Percentiles rank a stretch among this genome's conserved stretches.
phyloP scores from a whole-genome alignment of 1,140 invertebrate species.

The Drosophila obscura region DNA sequence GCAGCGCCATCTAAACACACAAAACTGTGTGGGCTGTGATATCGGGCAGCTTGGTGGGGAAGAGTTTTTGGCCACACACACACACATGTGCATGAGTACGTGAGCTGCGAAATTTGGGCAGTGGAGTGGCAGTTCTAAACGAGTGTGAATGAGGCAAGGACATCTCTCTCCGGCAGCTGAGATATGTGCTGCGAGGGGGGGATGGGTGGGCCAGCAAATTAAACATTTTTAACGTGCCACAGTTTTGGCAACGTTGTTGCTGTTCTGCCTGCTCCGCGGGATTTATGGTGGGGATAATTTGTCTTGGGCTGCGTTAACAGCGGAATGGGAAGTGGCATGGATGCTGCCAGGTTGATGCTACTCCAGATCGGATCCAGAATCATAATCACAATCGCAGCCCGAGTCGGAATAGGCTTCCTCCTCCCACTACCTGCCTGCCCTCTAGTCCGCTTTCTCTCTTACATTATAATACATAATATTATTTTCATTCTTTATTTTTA shows the following conservation, averaged over 20 bases:
- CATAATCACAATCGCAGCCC: neutral
- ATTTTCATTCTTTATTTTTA: conserved; percentile 80
- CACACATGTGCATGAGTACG: conserved; percentile 26
- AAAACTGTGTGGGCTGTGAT: neutral
- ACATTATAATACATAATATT: conserved; percentile 77
- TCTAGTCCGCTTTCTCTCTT: conserved; percentile 17
- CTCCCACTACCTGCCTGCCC: neutral
- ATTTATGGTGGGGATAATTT: conserved; percentile 30
- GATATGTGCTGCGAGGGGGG: neutral
- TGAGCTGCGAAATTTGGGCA: conserved; percentile 53
- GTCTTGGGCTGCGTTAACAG: conserved; percentile 2
- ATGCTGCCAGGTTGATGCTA: neutral
- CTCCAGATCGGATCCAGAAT: neutral
- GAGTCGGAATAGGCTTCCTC: too few relatives aligned
- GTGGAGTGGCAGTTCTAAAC: conserved; percentile 20
- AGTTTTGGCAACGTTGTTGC: neutral
- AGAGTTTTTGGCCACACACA: neutral
- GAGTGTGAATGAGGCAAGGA: neutral
- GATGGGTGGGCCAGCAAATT: conserved; percentile 8
- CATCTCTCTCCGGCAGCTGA: neutral
- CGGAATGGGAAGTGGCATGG: conserved; percentile 1
- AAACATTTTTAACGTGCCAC: conserved; percentile 39
- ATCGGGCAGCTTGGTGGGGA: too few relatives aligned
- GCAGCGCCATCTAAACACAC: conserved; percentile 9
- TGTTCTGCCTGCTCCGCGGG: neutral